A percentile compares a stretch with the other conserved stretches of the same genome.
Evolutionary conservation across 2,797 vertebrate genomes (phyloP).

Genomic region (Cuculus canorus): DNA sequence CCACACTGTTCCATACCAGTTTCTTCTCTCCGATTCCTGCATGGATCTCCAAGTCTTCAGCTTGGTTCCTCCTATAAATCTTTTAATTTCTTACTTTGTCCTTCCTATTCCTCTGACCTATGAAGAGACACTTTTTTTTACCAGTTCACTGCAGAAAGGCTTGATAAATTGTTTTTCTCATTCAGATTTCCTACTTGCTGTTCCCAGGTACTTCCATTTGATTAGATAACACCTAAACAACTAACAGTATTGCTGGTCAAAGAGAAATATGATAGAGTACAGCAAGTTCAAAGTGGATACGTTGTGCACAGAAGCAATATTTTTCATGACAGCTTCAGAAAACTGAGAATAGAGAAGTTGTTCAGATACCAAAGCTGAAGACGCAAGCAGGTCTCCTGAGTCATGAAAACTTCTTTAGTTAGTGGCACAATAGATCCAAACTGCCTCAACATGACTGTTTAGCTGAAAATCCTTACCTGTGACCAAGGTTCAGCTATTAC

Average conservation of each 20-base stretch:
- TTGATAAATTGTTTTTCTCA: background rate
- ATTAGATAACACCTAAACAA: background rate
- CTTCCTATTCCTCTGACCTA: background rate
- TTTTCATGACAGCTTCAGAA: background rate
- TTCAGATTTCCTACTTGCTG: background rate
- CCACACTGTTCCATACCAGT: background rate
- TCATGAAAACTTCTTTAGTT: background rate
- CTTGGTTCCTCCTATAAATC: background rate
- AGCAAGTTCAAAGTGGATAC: background rate
- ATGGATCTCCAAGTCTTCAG: background rate
- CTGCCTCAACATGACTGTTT: background rate
- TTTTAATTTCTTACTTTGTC: background rate
- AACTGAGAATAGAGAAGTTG: background rate
- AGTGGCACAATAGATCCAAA: background rate
- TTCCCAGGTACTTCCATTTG: background rate
- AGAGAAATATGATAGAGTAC: background rate
- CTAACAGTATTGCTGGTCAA: background rate
- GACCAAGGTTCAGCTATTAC: background rate
- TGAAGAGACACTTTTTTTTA: background rate
- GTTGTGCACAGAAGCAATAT: background rate
- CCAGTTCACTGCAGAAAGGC: background rate
- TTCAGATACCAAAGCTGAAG: background rate
- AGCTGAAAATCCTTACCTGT: constrained; percentile 1
- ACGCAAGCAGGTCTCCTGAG: background rate
- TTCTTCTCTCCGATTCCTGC: background rate